Evolutionary conservation across 2,888 invertebrate genomes (phyloP), one percentile per base, ranked within the genome.

Genomic region (Drosophila nigricruria): DNA sequence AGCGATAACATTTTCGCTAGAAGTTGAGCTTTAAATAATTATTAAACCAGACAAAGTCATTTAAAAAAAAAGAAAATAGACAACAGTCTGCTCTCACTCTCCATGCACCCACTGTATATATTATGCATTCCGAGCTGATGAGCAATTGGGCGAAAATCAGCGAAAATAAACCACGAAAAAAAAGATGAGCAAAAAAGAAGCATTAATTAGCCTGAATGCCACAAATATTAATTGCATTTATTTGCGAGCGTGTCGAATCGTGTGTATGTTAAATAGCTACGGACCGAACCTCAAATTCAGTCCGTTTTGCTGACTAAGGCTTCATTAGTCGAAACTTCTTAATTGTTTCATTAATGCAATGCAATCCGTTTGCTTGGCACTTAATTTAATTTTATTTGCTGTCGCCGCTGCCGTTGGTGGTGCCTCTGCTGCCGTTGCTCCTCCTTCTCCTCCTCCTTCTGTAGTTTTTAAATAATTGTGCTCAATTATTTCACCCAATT

Each of bases 401-500:
- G 77, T 83, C 73, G 62, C 53, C 60, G 63, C 53, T 69, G 70
- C 52, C n/a, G n/a, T n/a, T n/a, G n/a, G n/a, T n/a, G n/a, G n/a
- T n/a, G n/a, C n/a, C n/a, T n/a, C n/a, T 54, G 65, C 53, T 49
- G 36, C 43, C 6, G 10, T 16, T 10, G 58, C 36, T 62, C 42
- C 50, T 69, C 68, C 53, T 63, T 63, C 56, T 49, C 32, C 45
- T 57, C 45, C 57, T 62, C 23, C 61, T 62, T 52, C 57, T 66
- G 77, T 86, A 72, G 81, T 83, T 88, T 84, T 89, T 81, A 87
- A 86, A 86, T 86, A 84, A 86, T 89, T 89, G 89, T 77, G 62
- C 73, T 79, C 86, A 86, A 86, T 86, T 86, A 86, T 86, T 86
- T 86, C 82, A 77, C 81, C 87, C 89, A 86, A 86, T 86, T 86